These are phyloP conservation scores for Saccopteryx leptura DNA, from an alignment of 2,113 vertebrate genomes.

Conservation along the genomic window DNA sequence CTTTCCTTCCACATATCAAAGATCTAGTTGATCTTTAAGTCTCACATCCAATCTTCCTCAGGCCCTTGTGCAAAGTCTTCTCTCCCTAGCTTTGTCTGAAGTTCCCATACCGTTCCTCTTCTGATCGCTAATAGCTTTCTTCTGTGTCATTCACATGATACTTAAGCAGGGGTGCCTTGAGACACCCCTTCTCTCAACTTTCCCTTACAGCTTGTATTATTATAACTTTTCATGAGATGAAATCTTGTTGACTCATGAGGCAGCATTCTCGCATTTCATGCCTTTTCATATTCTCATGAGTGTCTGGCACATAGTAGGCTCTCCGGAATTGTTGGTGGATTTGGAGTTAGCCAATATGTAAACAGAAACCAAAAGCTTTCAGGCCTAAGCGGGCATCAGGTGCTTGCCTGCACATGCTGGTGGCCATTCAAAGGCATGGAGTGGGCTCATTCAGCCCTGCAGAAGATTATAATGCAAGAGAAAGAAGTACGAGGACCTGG, in stretches of 20 bases:
- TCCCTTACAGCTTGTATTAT: not conserved
- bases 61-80: not conserved
- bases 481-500: not conserved
- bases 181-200: not conserved
- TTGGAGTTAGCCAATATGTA: conserved; percentile 33
- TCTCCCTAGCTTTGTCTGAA: not conserved
- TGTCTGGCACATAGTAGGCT: not conserved
- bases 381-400: not conserved
- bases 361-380: not conserved
- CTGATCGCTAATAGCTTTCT: not conserved
- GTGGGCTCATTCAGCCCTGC: not conserved
- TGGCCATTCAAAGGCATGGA: not conserved
- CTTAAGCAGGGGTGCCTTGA: not conserved
- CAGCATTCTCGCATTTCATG: not conserved
- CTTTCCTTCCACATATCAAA: no score
- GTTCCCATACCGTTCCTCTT: not conserved
- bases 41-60: not conserved
- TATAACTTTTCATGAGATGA: not conserved
- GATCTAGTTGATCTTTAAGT: not conserved
- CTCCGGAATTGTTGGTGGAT: conserved; percentile 31
- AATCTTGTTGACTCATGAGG: not conserved
- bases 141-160: not conserved
- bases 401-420: not conserved
- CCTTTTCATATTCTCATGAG: not conserved
- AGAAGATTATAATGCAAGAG: not conserved